phyloP scores from a whole-genome alignment of 1,140 invertebrate genomes.

The Adoxophyes honmai region DNA sequence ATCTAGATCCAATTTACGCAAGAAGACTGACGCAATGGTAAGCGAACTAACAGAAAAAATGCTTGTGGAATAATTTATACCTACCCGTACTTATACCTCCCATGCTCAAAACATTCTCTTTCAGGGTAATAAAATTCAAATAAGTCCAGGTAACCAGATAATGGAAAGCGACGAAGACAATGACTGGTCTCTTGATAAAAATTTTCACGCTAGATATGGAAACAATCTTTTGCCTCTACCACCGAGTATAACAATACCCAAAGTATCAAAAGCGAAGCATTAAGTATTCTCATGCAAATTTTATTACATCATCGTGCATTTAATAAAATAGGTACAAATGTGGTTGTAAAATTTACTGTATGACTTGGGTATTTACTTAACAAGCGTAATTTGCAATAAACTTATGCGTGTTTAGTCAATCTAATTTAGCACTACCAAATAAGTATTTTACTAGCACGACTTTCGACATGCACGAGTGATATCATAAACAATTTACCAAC shows the following conservation, averaged over 20 bases:
- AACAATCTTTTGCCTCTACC: constrained; percentile 74
- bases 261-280: constrained; percentile 61
- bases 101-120: constrained; percentile 34
- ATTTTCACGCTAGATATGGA: constrained; percentile 76
- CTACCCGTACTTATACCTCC: too few species aligned
- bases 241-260: constrained; percentile 72
- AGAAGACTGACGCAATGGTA: constrained; percentile 82
- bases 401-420: too few species aligned
- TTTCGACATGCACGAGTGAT: constrained; percentile 6
- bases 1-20: constrained; percentile 84
- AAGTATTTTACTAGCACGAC: neutral
- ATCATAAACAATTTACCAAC: neutral
- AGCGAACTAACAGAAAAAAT: constrained; percentile 32
- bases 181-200: constrained; percentile 53
- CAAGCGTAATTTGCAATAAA: too few species aligned
- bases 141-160: constrained; percentile 21
- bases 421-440: too few species aligned
- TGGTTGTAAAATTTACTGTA: too few species aligned
- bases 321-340: too few species aligned
- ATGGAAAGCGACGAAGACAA: constrained; percentile 37
- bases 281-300: constrained; percentile 22
- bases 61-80: neutral
- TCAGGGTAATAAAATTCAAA: constrained; percentile 51
- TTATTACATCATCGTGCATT: too few species aligned
- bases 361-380: too few species aligned